Evolutionary conservation across 1,140 invertebrate genomes (phyloP).

Genomic region (Solen grandis): DNA sequence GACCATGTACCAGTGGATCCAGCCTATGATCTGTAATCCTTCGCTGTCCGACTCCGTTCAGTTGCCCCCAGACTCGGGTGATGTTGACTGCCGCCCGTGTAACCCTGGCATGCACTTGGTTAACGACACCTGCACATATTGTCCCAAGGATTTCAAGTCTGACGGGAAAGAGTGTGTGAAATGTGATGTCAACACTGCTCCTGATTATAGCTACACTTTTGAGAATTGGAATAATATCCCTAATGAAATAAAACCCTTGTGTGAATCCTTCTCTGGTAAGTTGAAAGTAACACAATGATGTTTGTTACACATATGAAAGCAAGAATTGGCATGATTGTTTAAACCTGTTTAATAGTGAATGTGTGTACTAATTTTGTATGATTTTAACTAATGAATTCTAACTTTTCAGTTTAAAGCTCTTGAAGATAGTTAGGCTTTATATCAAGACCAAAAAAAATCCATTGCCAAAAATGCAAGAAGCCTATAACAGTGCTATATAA

Average conservation of each 20-base stretch:
- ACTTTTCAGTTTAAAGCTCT: too few species aligned
- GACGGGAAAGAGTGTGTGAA: conserved; percentile 80
- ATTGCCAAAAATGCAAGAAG: too few species aligned
- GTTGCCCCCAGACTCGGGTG: conserved; percentile 78
- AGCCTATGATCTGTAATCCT: conserved; percentile 83
- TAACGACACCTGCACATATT: conserved; percentile 79
- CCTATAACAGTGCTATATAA: too few species aligned
- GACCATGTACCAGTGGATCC: conserved; percentile 83
- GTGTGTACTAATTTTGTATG: too few species aligned
- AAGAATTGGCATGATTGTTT: too few species aligned
- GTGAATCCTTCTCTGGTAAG: conserved; percentile 77
- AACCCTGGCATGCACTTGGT: conserved; percentile 83
- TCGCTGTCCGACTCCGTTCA: conserved; percentile 76
- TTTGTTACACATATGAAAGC: too few species aligned
- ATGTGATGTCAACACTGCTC: conserved; percentile 83
- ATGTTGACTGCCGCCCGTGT: conserved; percentile 82
- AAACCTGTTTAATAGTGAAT: too few species aligned
- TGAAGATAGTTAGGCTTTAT: too few species aligned
- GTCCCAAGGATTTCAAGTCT: conserved; percentile 72
- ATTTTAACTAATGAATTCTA: too few species aligned
- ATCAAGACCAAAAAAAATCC: too few species aligned
- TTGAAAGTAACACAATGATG: too few species aligned
- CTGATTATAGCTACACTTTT: conserved; percentile 82
- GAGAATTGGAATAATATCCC: conserved; percentile 83
- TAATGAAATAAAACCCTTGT: conserved; percentile 81